Percentiles rank a stretch among this genome's conserved stretches.
Conservation (phyloP, 2,888 invertebrate genomes). For the Eumerus sabulonum region DNA sequence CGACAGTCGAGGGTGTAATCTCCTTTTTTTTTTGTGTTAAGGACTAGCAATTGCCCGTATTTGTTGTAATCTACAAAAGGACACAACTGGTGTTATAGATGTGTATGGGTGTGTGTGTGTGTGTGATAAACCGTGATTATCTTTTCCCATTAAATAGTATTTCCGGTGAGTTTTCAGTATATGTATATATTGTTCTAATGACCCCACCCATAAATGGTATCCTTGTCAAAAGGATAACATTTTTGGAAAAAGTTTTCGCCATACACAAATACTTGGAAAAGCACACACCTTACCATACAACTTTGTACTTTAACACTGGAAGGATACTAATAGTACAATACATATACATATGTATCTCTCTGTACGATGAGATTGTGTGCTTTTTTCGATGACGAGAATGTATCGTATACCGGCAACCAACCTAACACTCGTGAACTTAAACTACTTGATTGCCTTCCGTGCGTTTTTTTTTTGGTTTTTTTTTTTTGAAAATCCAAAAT, state of each 20-base stretch:
- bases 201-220: constrained; percentile 57
- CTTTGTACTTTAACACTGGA: constrained; percentile 55
- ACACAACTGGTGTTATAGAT: no score
- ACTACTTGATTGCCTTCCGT: constrained; percentile 23
- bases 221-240: constrained; percentile 49
- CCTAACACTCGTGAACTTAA: no score
- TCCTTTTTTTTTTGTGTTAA: no score
- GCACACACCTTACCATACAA: constrained; percentile 26
- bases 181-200: background rate
- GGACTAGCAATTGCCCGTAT: no score
- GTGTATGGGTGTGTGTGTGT: no score
- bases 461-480: constrained; percentile 16
- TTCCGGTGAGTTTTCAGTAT: no score
- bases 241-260: constrained; percentile 46
- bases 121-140: no score
- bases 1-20: no score
- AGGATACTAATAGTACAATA: constrained; percentile 54
- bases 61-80: no score
- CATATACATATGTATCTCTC: constrained; percentile 12
- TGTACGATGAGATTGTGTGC: background rate
- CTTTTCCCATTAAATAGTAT: no score
- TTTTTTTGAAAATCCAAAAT: background rate
- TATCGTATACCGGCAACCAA: no score
- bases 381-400: no score
- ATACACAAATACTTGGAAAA: constrained; percentile 24